Evolutionary conservation across 37 sponge, comb jelly and placozoan genomes (phyloP).

Genomic region (Amphimedon queenslandica): DNA sequence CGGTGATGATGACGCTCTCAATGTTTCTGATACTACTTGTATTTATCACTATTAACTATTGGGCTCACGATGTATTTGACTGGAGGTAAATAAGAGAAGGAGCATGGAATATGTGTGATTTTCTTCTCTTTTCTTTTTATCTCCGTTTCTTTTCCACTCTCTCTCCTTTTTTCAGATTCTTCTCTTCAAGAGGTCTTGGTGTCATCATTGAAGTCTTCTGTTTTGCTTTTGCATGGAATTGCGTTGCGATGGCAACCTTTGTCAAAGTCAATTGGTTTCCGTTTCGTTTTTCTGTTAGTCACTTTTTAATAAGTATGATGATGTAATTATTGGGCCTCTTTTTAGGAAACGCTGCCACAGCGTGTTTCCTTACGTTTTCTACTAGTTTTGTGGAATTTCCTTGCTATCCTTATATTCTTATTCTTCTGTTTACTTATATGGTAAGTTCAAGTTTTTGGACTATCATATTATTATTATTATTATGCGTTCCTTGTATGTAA

Average conservation of each 20-base stretch:
- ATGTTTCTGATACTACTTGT: neutral
- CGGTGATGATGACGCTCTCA: neutral
- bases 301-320: no score
- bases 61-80: conserved; percentile 1
- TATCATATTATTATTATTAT: no score
- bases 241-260: neutral
- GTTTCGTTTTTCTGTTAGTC: neutral
- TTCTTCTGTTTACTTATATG: no score
- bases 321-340: no score
- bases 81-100: neutral
- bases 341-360: no score
- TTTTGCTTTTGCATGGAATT: neutral
- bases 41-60: conserved; percentile 1
- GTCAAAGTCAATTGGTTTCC: neutral
- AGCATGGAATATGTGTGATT: neutral
- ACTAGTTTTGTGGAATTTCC: no score
- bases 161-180: neutral
- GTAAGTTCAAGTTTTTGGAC: no score
- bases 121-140: neutral
- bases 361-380: no score
- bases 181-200: neutral
- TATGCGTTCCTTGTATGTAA: no score
- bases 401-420: no score
- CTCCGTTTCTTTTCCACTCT: neutral
- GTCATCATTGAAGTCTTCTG: neutral